These are phyloP conservation scores for Intellagama lesueurii DNA, from an alignment of 2,797 vertebrate species.

Conservation along the genomic window DNA sequence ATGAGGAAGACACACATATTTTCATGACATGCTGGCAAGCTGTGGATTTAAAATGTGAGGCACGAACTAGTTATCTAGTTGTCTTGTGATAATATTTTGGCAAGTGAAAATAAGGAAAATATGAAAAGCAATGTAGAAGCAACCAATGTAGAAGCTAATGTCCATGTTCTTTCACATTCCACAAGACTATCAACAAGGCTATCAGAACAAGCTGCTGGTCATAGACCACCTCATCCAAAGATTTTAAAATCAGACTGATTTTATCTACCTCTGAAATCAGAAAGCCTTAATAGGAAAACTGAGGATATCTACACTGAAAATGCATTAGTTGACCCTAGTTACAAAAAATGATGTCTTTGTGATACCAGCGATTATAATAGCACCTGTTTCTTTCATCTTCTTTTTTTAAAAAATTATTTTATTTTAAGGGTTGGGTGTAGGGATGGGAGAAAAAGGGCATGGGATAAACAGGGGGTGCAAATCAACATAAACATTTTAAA, in stretches of 20 bases:
- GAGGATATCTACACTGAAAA: not conserved
- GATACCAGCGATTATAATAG: no score
- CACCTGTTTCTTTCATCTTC: not conserved
- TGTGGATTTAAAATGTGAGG: not conserved
- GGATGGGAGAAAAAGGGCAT: no score
- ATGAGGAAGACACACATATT: not conserved
- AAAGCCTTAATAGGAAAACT: not conserved
- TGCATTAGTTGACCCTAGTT: not conserved
- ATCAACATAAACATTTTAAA: no score
- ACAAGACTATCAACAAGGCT: not conserved
- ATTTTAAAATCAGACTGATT: not conserved
- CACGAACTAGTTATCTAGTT: not conserved
- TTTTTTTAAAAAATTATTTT: no score
- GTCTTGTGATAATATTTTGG: not conserved
- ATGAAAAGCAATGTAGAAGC: not conserved
- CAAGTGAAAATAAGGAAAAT: not conserved
- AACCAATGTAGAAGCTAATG: not conserved
- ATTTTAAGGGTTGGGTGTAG: no score
- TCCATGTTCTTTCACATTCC: no score
- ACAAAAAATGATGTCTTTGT: not conserved
- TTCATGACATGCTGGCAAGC: not conserved
- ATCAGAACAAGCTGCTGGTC: not conserved
- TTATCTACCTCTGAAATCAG: not conserved
- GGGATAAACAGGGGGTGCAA: no score
- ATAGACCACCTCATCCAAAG: not conserved